These are phyloP conservation scores for Euplexia lucipara DNA, from an alignment of 2,888 invertebrate species.

Conservation along the genomic window DNA sequence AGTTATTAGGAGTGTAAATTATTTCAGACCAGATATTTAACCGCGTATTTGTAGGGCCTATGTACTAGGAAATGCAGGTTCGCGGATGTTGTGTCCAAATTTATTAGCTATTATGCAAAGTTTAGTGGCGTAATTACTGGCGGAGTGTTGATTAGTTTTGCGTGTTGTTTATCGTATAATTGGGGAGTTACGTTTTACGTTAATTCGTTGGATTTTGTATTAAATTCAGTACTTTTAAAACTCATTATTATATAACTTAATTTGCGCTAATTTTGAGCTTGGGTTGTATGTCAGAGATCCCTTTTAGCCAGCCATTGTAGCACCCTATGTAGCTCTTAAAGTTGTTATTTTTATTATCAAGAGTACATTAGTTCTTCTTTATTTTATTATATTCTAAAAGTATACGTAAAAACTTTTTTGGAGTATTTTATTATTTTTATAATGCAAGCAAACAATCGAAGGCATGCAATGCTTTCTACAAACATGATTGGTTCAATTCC, in stretches of 20 bases:
- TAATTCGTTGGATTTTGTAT: background rate
- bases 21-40: constrained; percentile 54
- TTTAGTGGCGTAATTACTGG: constrained; percentile 64
- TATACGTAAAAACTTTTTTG: background rate
- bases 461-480: too few species aligned
- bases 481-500: constrained; percentile 38
- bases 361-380: too few species aligned
- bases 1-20: constrained; percentile 68
- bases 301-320: too few species aligned
- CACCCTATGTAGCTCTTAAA: too few species aligned
- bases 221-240: background rate
- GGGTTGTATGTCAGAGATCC: too few species aligned
- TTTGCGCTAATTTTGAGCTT: too few species aligned
- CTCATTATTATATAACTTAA: too few species aligned
- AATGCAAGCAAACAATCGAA: too few species aligned
- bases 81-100: constrained; percentile 56
- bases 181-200: constrained; percentile 41
- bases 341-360: too few species aligned
- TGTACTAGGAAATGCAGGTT: constrained; percentile 52
- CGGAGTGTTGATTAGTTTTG: constrained; percentile 65
- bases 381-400: too few species aligned
- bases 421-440: background rate
- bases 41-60: constrained; percentile 35
- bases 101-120: constrained; percentile 67
- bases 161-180: constrained; percentile 57